Evolutionary conservation across 1,140 invertebrate genomes (phyloP).

Genomic region (Ostrea denselamellosa): DNA sequence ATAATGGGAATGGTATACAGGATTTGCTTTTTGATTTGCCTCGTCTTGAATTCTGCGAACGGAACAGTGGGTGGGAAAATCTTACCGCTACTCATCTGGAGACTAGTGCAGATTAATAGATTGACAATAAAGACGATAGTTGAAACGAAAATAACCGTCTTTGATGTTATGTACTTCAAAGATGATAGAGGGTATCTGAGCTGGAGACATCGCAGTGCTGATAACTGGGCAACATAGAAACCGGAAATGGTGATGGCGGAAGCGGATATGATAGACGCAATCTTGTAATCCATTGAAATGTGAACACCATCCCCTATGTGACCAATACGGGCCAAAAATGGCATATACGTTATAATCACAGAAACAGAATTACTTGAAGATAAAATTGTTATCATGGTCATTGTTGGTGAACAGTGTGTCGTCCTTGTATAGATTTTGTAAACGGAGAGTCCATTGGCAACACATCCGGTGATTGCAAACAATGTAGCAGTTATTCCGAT

Average conservation of each 20-base stretch:
- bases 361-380: background rate
- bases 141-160: background rate
- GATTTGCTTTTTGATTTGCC: background rate
- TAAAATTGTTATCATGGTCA: background rate
- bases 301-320: background rate
- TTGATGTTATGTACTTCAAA: background rate
- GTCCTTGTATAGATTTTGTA: background rate
- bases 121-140: background rate
- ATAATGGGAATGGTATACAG: background rate
- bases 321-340: background rate
- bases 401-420: background rate
- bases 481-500: background rate
- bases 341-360: background rate
- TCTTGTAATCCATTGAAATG: background rate
- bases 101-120: background rate
- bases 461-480: background rate
- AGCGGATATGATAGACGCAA: background rate
- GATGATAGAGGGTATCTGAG: background rate
- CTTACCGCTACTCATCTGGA: background rate
- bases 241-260: background rate
- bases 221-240: conserved; percentile 10
- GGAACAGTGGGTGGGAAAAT: background rate
- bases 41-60: background rate
- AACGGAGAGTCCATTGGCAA: background rate
- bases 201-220: background rate